A percentile compares a stretch with the other conserved stretches of the same genome.
Conservation (phyloP, 2,888 invertebrate genomes). For the Horisme vitalbata region DNA sequence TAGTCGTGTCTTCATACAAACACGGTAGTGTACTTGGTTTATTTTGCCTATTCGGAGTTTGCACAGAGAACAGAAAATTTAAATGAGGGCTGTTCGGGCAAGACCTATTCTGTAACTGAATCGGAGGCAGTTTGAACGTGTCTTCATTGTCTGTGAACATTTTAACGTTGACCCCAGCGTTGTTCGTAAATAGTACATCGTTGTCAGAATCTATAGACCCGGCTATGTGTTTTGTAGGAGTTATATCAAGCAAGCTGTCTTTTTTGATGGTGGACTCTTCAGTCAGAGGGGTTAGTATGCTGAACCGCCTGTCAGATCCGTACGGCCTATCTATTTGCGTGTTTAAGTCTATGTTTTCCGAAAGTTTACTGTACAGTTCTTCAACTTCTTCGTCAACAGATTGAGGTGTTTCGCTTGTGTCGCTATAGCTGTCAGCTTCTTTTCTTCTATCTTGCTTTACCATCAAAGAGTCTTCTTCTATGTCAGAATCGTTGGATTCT, state of each 20-base stretch:
- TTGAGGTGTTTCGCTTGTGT: slow-evolving; percentile 48
- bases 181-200: slow-evolving; percentile 50
- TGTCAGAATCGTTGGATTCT: slow-evolving; percentile 45
- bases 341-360: slow-evolving; percentile 49
- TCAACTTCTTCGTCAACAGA: slow-evolving; percentile 61
- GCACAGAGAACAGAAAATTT: slow-evolving; percentile 54
- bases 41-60: slow-evolving; percentile 32
- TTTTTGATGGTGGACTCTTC: slow-evolving; percentile 63
- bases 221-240: slow-evolving; percentile 33
- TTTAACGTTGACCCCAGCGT: slow-evolving; percentile 51
- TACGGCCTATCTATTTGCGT: slow-evolving; percentile 33
- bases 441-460: slow-evolving; percentile 35
- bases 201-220: slow-evolving; percentile 34
- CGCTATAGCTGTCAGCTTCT: slow-evolving; percentile 39
- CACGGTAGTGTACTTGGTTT: slow-evolving; percentile 41
- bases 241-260: slow-evolving; percentile 53
- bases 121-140: slow-evolving; percentile 64
- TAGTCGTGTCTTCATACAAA: slow-evolving; percentile 41
- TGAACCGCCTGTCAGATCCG: slow-evolving; percentile 41
- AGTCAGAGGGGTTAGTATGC: slow-evolving; percentile 61
- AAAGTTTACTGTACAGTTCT: slow-evolving; percentile 60
- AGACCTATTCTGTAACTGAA: slow-evolving; percentile 52
- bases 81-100: slow-evolving; percentile 53
- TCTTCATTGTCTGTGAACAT: slow-evolving; percentile 36
- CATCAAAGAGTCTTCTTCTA: slow-evolving; percentile 69